Evolutionary conservation across 2,888 invertebrate genomes (phyloP).

Genomic region (Drosophila subquinaria): DNA sequence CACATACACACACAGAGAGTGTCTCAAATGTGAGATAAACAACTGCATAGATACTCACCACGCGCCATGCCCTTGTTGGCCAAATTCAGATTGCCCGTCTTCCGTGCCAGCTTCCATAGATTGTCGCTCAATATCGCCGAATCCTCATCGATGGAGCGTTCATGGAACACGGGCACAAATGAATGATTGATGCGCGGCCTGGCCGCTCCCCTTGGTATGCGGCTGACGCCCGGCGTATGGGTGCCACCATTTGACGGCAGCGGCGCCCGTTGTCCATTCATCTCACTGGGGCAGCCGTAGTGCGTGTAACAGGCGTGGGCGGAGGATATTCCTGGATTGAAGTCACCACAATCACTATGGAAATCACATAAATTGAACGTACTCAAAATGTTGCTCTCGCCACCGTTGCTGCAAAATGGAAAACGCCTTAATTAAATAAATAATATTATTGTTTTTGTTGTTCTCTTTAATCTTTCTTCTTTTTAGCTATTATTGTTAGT

Average conservation of each 20-base stretch:
- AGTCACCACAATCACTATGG: constrained; percentile 23
- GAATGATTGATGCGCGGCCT: constrained; percentile 67
- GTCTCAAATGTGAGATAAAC: too few species aligned
- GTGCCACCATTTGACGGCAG: background rate
- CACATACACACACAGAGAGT: constrained; percentile 1
- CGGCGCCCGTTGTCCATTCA: constrained; percentile 32
- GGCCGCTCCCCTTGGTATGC: constrained; percentile 55
- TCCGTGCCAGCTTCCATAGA: constrained; percentile 92
- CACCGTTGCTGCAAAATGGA: constrained; percentile 8
- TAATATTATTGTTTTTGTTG: constrained; percentile 3
- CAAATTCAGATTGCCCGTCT: constrained; percentile 92
- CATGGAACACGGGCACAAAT: constrained; percentile 89
- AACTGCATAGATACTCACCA: constrained; percentile 86
- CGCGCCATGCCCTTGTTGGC: constrained; percentile 90
- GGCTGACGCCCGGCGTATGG: constrained; percentile 31
- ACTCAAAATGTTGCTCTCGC: background rate
- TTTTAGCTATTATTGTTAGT: constrained; percentile 9
- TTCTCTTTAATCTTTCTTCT: constrained; percentile 6
- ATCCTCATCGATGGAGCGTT: constrained; percentile 87
- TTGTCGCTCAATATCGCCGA: constrained; percentile 89
- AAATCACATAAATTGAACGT: background rate
- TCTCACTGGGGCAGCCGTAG: constrained; percentile 37
- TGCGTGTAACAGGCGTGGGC: constrained; percentile 31
- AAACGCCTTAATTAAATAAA: background rate
- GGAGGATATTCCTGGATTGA: constrained; percentile 1